These are phyloP conservation scores for Cryptoleucopteryx plumbea DNA, from an alignment of 2,113 vertebrate species.

Conservation along the genomic window DNA sequence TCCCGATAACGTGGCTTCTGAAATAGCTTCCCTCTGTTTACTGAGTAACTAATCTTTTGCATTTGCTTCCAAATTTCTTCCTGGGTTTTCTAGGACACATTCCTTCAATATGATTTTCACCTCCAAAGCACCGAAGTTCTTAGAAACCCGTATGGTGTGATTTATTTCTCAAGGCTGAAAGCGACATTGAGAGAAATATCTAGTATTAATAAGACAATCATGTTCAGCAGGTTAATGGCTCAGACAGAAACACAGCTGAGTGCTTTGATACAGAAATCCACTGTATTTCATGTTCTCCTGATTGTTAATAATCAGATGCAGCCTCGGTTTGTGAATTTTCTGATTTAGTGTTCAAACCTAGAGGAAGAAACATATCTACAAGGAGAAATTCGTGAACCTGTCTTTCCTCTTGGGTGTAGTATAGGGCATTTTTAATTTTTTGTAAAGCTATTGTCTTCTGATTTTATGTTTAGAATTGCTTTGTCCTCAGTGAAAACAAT, in stretches of 20 bases:
- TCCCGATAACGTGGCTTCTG: fast-evolving
- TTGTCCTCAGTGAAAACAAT: neutral
- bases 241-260: neutral
- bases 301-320: neutral
- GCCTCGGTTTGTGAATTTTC: neutral
- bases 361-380: neutral
- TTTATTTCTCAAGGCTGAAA: neutral
- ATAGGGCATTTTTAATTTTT: neutral
- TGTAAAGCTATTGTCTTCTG: neutral
- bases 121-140: neutral
- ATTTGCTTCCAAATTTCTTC: neutral
- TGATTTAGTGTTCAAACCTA: neutral
- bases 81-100: neutral
- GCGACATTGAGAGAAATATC: neutral
- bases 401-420: neutral
- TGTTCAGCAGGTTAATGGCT: neutral
- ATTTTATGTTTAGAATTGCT: neutral
- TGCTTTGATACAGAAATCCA: neutral
- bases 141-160: neutral
- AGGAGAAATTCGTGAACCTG: neutral
- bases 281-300: neutral
- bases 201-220: neutral
- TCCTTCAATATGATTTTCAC: neutral
- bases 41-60: neutral
- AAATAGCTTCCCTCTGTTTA: neutral